A percentile compares a stretch with the other conserved stretches of the same genome.
These are phyloP conservation scores for Drosophila imparisetae DNA, from an alignment of 2,888 invertebrate species.

Conservation along the genomic window DNA sequence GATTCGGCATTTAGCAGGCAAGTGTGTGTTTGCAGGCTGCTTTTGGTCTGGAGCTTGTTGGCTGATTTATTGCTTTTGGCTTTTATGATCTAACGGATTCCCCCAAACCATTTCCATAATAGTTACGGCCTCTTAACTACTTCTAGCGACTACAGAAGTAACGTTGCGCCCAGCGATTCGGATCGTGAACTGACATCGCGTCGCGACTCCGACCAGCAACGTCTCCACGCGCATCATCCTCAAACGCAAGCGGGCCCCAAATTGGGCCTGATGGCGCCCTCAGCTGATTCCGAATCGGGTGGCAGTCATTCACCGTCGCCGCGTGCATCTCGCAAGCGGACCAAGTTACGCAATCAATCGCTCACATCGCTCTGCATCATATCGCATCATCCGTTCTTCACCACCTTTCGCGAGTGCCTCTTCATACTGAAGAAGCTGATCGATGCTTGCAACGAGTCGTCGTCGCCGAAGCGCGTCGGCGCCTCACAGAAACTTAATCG, in stretches of 20 bases:
- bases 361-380: conserved; percentile 98
- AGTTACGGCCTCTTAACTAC: conserved; percentile 85
- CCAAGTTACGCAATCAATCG: conserved; percentile 95
- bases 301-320: conserved; percentile 95
- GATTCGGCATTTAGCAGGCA: conserved; percentile 97
- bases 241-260: conserved; percentile 84
- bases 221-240: conserved; percentile 71
- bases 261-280: conserved; percentile 88
- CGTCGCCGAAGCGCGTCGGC: conserved; percentile 94
- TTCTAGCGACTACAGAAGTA: conserved; percentile 96
- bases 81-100: conserved; percentile 39
- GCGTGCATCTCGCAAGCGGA: conserved; percentile 91
- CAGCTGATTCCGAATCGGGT: conserved; percentile 93
- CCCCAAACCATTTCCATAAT: conserved; percentile 82
- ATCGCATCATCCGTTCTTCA: conserved; percentile 99
- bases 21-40: conserved; percentile 76
- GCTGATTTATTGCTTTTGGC: conserved; percentile 30
- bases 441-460: conserved; percentile 98
- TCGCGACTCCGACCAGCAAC: conserved; percentile 88
- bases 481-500: conserved; percentile 94
- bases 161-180: conserved; percentile 95
- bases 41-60: conserved; percentile 12
- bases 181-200: conserved; percentile 93
- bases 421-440: conserved; percentile 97
- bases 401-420: conserved; percentile 98